Percentiles rank a stretch among this genome's conserved stretches.
Conservation (phyloP, 2,888 invertebrate species). For the Drosophila leonis region DNA sequence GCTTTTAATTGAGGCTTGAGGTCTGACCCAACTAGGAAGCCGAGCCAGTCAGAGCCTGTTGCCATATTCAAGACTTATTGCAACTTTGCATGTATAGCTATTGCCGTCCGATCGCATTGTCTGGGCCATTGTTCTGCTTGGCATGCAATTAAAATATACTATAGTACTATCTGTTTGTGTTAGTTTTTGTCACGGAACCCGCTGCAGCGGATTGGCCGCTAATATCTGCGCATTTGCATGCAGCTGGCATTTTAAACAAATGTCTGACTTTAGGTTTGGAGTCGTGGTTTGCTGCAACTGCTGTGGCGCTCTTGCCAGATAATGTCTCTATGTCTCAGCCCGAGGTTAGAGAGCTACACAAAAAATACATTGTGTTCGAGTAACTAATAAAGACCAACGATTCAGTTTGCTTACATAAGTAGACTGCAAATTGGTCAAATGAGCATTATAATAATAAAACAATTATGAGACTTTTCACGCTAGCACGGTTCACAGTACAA, state of each 20-base stretch:
- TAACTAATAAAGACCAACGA: constrained; percentile 27
- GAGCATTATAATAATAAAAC: constrained; percentile 43
- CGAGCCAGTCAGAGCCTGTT: constrained; percentile 6
- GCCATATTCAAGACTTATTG: constrained; percentile 43
- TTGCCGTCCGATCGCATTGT: constrained; percentile 28
- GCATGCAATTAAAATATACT: constrained; percentile 70
- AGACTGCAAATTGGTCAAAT: constrained; percentile 63
- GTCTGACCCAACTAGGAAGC: constrained; percentile 31
- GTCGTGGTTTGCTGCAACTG: constrained; percentile 29
- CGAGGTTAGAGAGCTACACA: constrained; percentile 52
- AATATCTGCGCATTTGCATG: constrained; percentile 72
- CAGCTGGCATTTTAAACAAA: constrained; percentile 75
- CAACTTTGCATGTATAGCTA: constrained; percentile 38
- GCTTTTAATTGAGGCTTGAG: neutral
- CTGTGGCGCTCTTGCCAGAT: constrained; percentile 11
- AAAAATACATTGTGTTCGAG: constrained; percentile 71
- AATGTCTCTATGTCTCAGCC: constrained; percentile 48
- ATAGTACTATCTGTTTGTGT: constrained; percentile 22
- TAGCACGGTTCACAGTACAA: constrained; percentile 26
- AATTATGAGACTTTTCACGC: constrained; percentile 73
- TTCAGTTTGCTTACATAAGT: constrained; percentile 69
- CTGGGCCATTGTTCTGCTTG: constrained; percentile 68
- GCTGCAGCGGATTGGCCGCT: constrained; percentile 35
- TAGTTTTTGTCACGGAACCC: constrained; percentile 44
- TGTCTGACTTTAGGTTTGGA: constrained; percentile 49